Conservation (phyloP, 2,113 vertebrate genomes). For the Cathartes aura region DNA sequence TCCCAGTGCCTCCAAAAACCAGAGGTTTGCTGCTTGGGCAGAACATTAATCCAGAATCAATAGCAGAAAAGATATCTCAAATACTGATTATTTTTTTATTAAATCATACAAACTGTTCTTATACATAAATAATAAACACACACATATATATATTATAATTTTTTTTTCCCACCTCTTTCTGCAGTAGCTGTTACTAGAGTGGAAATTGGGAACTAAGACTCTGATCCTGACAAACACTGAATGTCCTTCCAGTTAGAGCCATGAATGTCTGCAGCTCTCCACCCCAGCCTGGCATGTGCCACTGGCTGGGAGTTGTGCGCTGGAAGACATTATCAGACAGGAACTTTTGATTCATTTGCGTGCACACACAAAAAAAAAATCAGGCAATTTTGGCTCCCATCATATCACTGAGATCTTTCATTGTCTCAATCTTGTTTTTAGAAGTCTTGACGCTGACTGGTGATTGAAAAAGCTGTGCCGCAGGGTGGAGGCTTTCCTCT, state of each 20-base stretch:
- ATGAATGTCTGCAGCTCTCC: conserved; percentile 18
- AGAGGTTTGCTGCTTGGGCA: neutral
- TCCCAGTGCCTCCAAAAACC: neutral
- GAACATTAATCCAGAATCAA: neutral
- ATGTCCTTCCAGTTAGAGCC: neutral
- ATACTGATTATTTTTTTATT: neutral
- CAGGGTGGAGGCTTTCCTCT: conserved; percentile 56
- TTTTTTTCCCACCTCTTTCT: neutral
- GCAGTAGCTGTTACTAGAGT: neutral
- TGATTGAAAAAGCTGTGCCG: conserved; percentile 10
- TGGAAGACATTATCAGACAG: conserved; percentile 45
- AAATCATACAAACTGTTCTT: neutral
- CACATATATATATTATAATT: too few species aligned
- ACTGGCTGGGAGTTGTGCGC: neutral
- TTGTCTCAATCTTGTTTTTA: conserved; percentile 42
- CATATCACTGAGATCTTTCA: conserved; percentile 53
- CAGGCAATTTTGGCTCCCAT: neutral
- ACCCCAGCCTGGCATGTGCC: conserved; percentile 54
- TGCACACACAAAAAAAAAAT: neutral
- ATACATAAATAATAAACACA: neutral
- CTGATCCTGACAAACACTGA: neutral
- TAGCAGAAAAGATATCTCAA: neutral
- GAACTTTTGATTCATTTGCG: conserved; percentile 44
- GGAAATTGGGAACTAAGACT: neutral
- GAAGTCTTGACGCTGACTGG: conserved; percentile 11